phyloP scores from a whole-genome alignment of 2,888 invertebrate genomes.

The Acrocera orbiculus region DNA sequence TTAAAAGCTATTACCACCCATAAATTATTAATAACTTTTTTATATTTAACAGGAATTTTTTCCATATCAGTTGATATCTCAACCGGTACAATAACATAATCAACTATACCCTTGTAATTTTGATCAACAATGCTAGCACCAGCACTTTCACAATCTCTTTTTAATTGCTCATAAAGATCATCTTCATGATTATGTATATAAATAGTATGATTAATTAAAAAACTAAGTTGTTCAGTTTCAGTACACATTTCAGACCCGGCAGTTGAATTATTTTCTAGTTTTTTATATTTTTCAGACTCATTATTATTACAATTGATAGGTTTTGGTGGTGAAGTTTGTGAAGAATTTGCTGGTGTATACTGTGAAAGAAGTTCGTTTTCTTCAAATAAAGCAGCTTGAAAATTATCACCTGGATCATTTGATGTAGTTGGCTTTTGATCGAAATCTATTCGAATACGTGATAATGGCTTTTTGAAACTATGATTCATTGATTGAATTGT shows the following conservation, averaged over 20 bases:
- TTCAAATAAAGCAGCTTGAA: background rate
- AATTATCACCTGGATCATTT: too few species aligned
- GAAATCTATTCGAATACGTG: constrained; percentile 19
- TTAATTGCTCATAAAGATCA: constrained; percentile 27
- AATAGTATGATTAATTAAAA: constrained; percentile 21
- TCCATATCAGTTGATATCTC: constrained; percentile 20
- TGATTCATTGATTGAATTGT: constrained; percentile 28
- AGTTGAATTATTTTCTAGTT: too few species aligned
- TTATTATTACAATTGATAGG: too few species aligned
- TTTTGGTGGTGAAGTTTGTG: background rate
- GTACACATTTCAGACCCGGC: constrained; percentile 11
- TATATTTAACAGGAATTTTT: constrained; percentile 19
- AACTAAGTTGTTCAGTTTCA: constrained; percentile 25
- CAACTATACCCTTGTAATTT: constrained; percentile 37
- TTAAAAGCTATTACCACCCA: constrained; percentile 28
- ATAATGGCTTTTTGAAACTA: constrained; percentile 25
- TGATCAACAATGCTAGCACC: constrained; percentile 36
- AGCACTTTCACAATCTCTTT: constrained; percentile 35
- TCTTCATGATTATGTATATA: constrained; percentile 31
- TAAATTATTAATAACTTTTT: constrained; percentile 24
- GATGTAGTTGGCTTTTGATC: background rate
- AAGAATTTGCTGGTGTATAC: background rate
- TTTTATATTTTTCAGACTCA: too few species aligned
- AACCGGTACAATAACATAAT: constrained; percentile 47
- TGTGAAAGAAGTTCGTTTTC: constrained; percentile 1